These are phyloP conservation scores for Scortum barcoo DNA, from an alignment of 2,113 vertebrate genomes.

Conservation along the genomic window DNA sequence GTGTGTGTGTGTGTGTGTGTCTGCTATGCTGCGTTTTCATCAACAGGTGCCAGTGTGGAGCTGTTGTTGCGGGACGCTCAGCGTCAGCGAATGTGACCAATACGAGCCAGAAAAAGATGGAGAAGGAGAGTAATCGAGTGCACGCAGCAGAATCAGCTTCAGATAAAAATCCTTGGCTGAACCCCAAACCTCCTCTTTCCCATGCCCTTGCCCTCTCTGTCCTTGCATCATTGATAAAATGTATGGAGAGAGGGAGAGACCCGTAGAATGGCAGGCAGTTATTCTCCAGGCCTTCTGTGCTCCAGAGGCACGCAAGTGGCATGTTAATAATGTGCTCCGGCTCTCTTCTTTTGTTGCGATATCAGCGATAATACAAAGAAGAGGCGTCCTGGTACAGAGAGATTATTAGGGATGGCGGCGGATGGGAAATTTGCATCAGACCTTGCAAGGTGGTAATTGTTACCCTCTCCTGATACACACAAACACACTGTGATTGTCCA, in stretches of 20 bases:
- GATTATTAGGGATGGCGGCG: constrained; percentile 8
- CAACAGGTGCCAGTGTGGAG: constrained; percentile 83
- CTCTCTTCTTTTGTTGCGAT: constrained; percentile 37
- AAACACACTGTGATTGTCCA: neutral
- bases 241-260: constrained; percentile 58
- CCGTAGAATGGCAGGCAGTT: constrained; percentile 28
- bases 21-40: constrained; percentile 70
- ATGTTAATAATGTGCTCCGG: constrained; percentile 61
- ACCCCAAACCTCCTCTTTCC: constrained; percentile 58
- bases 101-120: constrained; percentile 56
- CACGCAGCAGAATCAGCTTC: constrained; percentile 52
- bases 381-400: constrained; percentile 15
- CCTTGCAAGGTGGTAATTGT: neutral
- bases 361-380: constrained; percentile 43
- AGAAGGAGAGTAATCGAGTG: constrained; percentile 60
- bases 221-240: constrained; percentile 63
- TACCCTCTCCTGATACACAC: neutral
- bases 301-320: constrained; percentile 36
- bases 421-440: constrained; percentile 19
- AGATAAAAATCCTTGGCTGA: constrained; percentile 69
- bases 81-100: constrained; percentile 49
- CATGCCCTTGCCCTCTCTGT: constrained; percentile 64
- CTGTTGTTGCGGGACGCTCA: constrained; percentile 48
- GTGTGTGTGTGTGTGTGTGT: too few species aligned
- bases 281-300: constrained; percentile 49